Conservation (phyloP, 1,140 invertebrate genomes). For the Spodoptera frugiperda region DNA sequence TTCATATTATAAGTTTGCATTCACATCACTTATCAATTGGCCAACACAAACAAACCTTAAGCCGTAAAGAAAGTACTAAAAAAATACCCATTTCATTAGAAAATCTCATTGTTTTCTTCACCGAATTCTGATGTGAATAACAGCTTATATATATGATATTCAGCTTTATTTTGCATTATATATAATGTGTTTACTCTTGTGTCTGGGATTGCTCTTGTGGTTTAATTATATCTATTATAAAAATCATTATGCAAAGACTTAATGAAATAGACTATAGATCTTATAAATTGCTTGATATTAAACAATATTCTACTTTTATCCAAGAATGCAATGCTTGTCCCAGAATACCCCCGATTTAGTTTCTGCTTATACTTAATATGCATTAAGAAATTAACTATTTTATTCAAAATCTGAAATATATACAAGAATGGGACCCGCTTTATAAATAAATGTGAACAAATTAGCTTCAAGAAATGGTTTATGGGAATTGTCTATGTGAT, state of each 20-base stretch:
- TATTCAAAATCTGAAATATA: not conserved
- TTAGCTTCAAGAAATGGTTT: conserved; percentile 21
- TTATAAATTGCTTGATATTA: conserved; percentile 56
- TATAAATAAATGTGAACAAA: not conserved
- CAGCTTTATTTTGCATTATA: conserved; percentile 66
- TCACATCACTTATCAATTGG: conserved; percentile 35
- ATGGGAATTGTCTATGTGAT: conserved; percentile 21
- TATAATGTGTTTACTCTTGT: conserved; percentile 63
- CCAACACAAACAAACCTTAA: too few species aligned
- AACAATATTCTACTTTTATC: conserved; percentile 54
- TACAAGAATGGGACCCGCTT: not conserved
- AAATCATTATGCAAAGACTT: conserved; percentile 32
- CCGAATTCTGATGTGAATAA: conserved; percentile 43
- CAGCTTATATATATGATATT: conserved; percentile 45
- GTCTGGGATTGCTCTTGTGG: conserved; percentile 61
- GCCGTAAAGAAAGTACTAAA: too few species aligned
- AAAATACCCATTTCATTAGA: too few species aligned
- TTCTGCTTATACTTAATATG: conserved; percentile 40
- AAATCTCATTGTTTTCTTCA: not conserved
- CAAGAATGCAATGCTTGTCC: conserved; percentile 72
- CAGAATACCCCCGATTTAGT: conserved; percentile 52
- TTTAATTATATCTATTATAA: conserved; percentile 50
- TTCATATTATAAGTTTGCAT: conserved; percentile 46
- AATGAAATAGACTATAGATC: conserved; percentile 47
- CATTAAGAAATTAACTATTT: conserved; percentile 4